Evolutionary conservation across 1,140 invertebrate species (phyloP), one percentile per base, ranked within the genome.

Genomic region (Halyomorpha halys): DNA sequence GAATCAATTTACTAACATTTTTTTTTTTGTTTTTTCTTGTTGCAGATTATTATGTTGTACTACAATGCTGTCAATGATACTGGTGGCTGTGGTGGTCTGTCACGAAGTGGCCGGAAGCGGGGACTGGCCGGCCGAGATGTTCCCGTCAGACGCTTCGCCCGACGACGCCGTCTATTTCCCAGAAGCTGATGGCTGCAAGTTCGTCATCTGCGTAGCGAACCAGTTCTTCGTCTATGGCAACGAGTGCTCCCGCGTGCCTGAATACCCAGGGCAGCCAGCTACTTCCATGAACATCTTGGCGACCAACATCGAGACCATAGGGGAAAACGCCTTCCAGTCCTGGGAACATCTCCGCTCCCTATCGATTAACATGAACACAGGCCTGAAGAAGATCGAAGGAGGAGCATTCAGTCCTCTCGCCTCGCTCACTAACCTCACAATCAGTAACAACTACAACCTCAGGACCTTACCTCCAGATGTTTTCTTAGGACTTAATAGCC

Each of bases 401-500:
- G 51, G 64, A 1, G 54, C 27, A 8, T 65, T 65, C 25, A 18
- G 3, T 13, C 30, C 47, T 18, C n/a, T 65, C 30, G 11, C 19
- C 3, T 30, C 56, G 0, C 56, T 65, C 19, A 21, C 47, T 9
- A 65, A 59, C 30, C 47, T 65, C 25, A 25, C 44, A 3, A 64
- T 65, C 16, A 60, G 44, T 44, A 51, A 60, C 18, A 65, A 65
- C 30, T 47, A 39, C 45, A 65, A 69, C 16, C 62, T 71, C 72
- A 73, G 77, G 30, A 72, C 73, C 11, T 71, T 78, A 44, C 74
- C 77, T 34, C 65, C 66, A 44, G 76, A 72, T 21, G 69, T 77
- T 0, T 77, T 76, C 47, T 61, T 56, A 11, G 65, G 69, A 11
- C 45, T 79, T 19, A 66, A 61, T 0, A 75, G 71, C 63, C 72